Base-by-base conservation (phyloP, 2,113 vertebrate species). In the Regulus satrapa region DNA sequence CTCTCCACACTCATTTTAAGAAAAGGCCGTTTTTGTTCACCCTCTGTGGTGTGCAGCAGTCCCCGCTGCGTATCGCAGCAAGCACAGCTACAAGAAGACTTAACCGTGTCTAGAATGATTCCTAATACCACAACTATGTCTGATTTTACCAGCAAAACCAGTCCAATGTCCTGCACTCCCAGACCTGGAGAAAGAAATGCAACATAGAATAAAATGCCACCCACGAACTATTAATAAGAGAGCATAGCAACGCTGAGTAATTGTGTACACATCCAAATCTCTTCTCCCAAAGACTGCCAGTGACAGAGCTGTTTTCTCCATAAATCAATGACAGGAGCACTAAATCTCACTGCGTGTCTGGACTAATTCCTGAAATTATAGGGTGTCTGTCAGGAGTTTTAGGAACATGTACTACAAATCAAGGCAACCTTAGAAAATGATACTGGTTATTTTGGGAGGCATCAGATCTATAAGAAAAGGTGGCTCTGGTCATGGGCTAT, bases 51-150 rank as follows among this genome's bases (percentile, higher is more conserved):
- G 74, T 86, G 90, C 55, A 94, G 86, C 95, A 96, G 89, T 84
- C 73, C 76, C 92, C 69, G 73, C 83, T 95, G 80, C 78, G 93
- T 86, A 36, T 20, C 89, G 97, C 95, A 97, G 75, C 91, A 78
- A 91, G 62, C 14, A 89, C 87, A 95, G 79, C 85, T 79, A 68
- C 91, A 89, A 34, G 38, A 96, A 94, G 95, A 94, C 67, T 78
- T 61, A 59, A 58, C 41, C 31, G 26, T 29, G 46, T 18, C 82
- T 86, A 95, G 91, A 97, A 90, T 91, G 91, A 95, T 71, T 79
- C 79, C 64, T 83, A 92, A 92, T 80, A 76, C 75, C 96, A 97
- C 95, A 96, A 89, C 89, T 97, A 86, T 90, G 68, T 81, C 83
- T 94, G 88, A 90, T 72, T 80, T 86, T 61, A 90, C 88, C 83